Conservation (phyloP, 2,888 invertebrate genomes). For the Drosophila formosana region DNA sequence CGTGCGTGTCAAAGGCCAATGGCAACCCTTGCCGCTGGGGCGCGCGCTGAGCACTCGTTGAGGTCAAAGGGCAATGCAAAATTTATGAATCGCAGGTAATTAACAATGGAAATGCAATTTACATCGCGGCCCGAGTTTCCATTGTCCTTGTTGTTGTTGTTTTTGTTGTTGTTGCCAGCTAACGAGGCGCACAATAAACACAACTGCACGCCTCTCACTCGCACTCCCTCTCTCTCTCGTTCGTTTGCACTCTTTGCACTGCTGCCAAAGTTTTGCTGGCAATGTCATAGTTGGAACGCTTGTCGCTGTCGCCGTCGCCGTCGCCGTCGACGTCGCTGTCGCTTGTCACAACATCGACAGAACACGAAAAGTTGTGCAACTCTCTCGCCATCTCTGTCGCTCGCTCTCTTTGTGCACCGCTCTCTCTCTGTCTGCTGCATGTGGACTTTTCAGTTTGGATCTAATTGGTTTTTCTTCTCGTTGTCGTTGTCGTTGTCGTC, state of each 20-base stretch:
- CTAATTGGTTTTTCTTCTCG: slow-evolving; percentile 68
- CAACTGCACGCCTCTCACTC: neutral
- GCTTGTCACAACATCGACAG: slow-evolving; percentile 75
- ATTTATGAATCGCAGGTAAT: slow-evolving; percentile 77
- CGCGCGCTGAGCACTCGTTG: neutral
- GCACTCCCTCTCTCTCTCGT: neutral
- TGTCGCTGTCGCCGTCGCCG: slow-evolving; percentile 41
- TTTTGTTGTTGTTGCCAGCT: slow-evolving; percentile 43
- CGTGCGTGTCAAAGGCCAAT: slow-evolving; percentile 23
- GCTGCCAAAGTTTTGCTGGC: slow-evolving; percentile 7
- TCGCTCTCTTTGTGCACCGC: slow-evolving; percentile 5
- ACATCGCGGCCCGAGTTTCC: slow-evolving; percentile 54
- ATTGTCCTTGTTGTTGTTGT: slow-evolving; percentile 49
- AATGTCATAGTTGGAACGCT: slow-evolving; percentile 21
- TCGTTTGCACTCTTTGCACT: neutral
- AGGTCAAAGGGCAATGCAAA: slow-evolving; percentile 61
- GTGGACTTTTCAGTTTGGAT: slow-evolving; percentile 44
- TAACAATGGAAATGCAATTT: slow-evolving; percentile 82
- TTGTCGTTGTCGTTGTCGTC: slow-evolving; percentile 11
- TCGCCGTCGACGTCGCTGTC: slow-evolving; percentile 23
- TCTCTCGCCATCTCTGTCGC: neutral
- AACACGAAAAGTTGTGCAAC: slow-evolving; percentile 60
- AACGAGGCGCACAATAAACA: slow-evolving; percentile 72
- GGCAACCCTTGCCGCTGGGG: slow-evolving; percentile 2
- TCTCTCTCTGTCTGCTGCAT: slow-evolving; percentile 32